Evolutionary conservation across 2,797 vertebrate species (phyloP).

Genomic region (Intellagama lesueurii): DNA sequence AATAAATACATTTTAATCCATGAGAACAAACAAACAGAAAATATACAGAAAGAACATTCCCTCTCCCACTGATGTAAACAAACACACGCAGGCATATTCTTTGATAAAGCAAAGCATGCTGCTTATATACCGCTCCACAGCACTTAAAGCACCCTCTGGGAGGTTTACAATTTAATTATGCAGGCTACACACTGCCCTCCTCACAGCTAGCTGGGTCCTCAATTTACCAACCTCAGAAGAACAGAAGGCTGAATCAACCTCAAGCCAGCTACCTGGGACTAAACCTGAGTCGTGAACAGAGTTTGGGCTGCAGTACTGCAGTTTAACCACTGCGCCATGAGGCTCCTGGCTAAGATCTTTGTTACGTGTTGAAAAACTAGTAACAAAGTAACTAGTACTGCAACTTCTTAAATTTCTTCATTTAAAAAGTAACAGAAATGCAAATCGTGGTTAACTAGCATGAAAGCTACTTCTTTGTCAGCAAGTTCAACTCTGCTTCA

Average conservation of each 20-base stretch:
- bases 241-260: too few species aligned
- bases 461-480: constrained; percentile 20
- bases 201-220: too few species aligned
- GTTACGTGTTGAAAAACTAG: not conserved
- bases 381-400: not conserved
- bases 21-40: not conserved
- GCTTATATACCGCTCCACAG: too few species aligned
- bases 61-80: constrained; percentile 1
- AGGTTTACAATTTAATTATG: too few species aligned
- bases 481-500: constrained; percentile 22
- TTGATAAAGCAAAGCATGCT: not conserved
- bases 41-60: not conserved
- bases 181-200: too few species aligned
- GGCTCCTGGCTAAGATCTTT: not conserved
- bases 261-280: too few species aligned
- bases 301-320: too few species aligned
- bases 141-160: too few species aligned
- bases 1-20: not conserved
- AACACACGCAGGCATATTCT: not conserved
- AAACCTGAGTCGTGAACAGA: too few species aligned
- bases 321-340: too few species aligned
- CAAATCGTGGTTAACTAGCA: not conserved
- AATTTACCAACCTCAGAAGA: too few species aligned
- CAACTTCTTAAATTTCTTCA: not conserved
- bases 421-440: not conserved